A percentile compares a stretch with the other conserved stretches of the same genome.
Conservation (phyloP, 2,113 vertebrate species). For the cattle (Bos taurus) region ARS-UCD2.0 NC_037347.1:5190501-5191000, state of each 20-base stretch:
- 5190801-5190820: not conserved
- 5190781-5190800: not conserved
- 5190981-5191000: not conserved
- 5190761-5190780: not conserved
- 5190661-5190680: fast-evolving
- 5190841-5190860: not conserved
- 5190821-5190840: not conserved
- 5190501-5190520: not conserved
- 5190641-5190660: not conserved
- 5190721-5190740: not conserved
- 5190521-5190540: not conserved
- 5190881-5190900: not conserved
- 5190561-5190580: not conserved
- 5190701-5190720: not conserved
- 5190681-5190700: fast-evolving
- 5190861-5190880: not conserved
- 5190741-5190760: not conserved
- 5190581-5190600: not conserved
- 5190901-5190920: not conserved
- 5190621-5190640: not conserved
- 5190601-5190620: not conserved
- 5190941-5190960: not conserved
- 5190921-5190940: not conserved
- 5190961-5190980: not conserved
- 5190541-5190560: not conserved